phyloP scores from a whole-genome alignment of 2,797 vertebrate species.

The Toxotes lorentzi region DNA sequence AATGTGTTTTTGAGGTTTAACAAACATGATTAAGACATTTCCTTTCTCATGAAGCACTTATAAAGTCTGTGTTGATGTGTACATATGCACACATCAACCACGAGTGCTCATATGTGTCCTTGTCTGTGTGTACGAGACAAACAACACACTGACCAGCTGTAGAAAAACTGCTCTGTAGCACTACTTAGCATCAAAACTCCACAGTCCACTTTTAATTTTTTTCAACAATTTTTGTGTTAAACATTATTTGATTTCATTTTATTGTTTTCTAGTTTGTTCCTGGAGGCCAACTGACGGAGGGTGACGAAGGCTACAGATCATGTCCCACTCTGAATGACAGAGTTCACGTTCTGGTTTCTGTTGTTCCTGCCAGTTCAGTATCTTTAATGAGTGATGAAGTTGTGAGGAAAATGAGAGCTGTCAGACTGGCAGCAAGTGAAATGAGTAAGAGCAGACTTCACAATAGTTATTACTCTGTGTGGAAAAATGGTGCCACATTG shows the following conservation, averaged over 20 bases:
- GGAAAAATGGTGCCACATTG: neutral
- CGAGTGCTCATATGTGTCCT: too few relatives aligned
- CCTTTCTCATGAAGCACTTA: neutral
- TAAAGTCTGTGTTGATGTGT: too few relatives aligned
- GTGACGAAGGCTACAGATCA: neutral
- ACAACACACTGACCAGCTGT: too few relatives aligned
- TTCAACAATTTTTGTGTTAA: neutral
- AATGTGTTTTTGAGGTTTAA: neutral
- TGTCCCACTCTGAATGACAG: slow-evolving; percentile 34
- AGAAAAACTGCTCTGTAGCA: too few relatives aligned
- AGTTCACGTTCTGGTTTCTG: slow-evolving; percentile 59
- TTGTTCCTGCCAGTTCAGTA: slow-evolving; percentile 14
- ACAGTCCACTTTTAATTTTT: too few relatives aligned
- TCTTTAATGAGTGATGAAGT: rapidly evolving
- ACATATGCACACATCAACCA: too few relatives aligned
- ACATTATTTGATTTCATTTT: neutral
- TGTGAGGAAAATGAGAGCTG: slow-evolving; percentile 38
- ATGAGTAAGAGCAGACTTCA: slow-evolving; percentile 38
- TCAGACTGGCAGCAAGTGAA: slow-evolving; percentile 51
- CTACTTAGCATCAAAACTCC: too few relatives aligned
- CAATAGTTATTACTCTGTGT: neutral
- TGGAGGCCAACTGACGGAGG: rapidly evolving
- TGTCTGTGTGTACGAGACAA: too few relatives aligned
- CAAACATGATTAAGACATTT: neutral
- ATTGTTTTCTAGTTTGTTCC: slow-evolving; percentile 47